Base-by-base conservation (phyloP, 2,888 invertebrate species). In the Choristoneura rosaceana region DNA sequence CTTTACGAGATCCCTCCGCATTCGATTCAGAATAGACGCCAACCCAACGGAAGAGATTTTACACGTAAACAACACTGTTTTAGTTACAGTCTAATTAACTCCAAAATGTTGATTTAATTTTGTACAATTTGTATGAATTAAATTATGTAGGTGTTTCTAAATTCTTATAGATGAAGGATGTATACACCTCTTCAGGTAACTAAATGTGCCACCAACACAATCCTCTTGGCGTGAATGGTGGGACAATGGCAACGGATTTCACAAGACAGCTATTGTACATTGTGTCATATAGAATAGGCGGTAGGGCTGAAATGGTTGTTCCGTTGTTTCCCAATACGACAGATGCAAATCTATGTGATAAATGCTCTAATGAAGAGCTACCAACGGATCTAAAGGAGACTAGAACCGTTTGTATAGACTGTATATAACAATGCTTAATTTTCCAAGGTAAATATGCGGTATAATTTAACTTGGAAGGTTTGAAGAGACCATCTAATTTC, bases 161-260 rank as follows among this genome's bases (percentile, higher is more conserved):
- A 55, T 61, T 61, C 15, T 33, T 3, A 41, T 7, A 45, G 25
- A 1, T 33, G n/a, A 14, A 47, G 7, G 7, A 34, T n/a, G 34
- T 33, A 3, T 52, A 52, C 58, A 64, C 63, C 67, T 64, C 63
- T 68, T 15, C 58, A 63, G 69, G 50, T 69, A 60, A 34, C 41
- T 52, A 69, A 58, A 25, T 55, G 4, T 55, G 55, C 55, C 55
- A 25, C 64, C 67, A 64, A 76, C 74, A 78, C 76, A 77, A 76
- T 75, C 59, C 52, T 14, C 52, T 50, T 61, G 71, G 61, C 52
- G 71, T 17, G 60, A 45, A 64, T 64, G 64, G 69, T 38, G 50
- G 58, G 52, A 81, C 80, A 81, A 82, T 80, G 74, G 74, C 77
- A 75, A 79, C 74, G 75, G 75, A 79, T 87, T 85, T 85, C 84